A percentile compares a stretch with the other conserved stretches of the same genome.
Conservation (phyloP, 2,888 invertebrate species). For the Phalangium opilio region DNA sequence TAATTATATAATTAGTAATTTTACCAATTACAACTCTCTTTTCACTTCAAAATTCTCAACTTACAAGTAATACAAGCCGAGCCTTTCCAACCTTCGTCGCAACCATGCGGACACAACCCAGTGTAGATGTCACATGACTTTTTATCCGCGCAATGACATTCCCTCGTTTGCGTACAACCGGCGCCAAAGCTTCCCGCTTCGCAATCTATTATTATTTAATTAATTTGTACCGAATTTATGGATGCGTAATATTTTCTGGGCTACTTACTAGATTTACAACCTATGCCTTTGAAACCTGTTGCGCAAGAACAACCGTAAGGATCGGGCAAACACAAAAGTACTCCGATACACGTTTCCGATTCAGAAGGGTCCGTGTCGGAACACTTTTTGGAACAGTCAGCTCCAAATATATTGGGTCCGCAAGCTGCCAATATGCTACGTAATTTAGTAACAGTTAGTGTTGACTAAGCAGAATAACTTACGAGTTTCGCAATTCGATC, state of each 20-base stretch:
- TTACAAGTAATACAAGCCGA: background rate
- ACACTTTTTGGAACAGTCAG: conserved; percentile 6
- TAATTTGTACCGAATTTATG: no score
- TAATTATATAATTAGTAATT: no score
- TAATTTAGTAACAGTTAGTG: no score
- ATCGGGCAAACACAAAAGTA: conserved; percentile 10
- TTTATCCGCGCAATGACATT: background rate
- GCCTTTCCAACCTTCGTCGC: conserved; percentile 4
- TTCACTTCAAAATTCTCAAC: background rate
- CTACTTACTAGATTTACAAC: conserved; percentile 8
- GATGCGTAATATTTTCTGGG: no score
- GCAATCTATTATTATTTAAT: background rate
- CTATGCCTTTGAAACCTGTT: conserved; percentile 5
- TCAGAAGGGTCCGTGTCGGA: background rate
- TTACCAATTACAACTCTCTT: no score
- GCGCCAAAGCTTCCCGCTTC: conserved; percentile 3
- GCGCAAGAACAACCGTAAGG: conserved; percentile 13
- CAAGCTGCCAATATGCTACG: conserved; percentile 3
- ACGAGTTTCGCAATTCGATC: conserved; percentile 7
- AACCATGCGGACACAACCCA: conserved; percentile 1
- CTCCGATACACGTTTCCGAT: conserved; percentile 2
- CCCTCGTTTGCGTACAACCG: conserved; percentile 4
- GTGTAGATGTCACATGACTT: background rate
- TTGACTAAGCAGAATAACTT: background rate
- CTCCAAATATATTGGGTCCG: conserved; percentile 4